These are phyloP conservation scores for Cepaea hortensis DNA, from an alignment of 2,888 invertebrate species.

Conservation along the genomic window DNA sequence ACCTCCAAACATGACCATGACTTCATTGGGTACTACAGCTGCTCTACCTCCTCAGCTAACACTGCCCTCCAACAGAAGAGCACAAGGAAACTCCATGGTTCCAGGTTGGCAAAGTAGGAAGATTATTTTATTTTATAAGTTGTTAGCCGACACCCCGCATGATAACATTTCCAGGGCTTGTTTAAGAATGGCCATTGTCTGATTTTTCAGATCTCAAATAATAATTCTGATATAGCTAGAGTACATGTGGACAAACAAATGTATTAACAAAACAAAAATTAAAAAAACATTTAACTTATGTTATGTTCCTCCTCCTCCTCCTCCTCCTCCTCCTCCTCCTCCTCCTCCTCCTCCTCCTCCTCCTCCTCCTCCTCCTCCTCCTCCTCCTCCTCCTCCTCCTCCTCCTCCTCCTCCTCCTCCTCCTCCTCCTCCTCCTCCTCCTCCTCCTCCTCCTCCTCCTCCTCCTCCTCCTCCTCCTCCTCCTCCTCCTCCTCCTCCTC, in stretches of 20 bases:
- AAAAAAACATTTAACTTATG: no score
- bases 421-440: background rate
- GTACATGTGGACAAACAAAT: no score
- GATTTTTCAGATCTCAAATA: no score
- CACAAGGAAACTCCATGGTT: background rate
- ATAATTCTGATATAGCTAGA: no score
- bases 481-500: slow-evolving; percentile 19
- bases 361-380: slow-evolving; percentile 1
- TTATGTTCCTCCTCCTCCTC: no score
- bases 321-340: no score
- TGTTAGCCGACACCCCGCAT: no score
- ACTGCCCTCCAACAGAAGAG: slow-evolving; percentile 33
- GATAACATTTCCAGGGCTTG: no score
- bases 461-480: slow-evolving; percentile 19
- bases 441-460: background rate
- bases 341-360: background rate
- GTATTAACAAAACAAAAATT: no score
- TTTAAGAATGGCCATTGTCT: no score
- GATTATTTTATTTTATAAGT: background rate
- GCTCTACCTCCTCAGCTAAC: slow-evolving; percentile 32
- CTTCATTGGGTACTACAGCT: slow-evolving; percentile 23
- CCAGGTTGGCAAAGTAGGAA: slow-evolving; percentile 34
- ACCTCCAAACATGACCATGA: slow-evolving; percentile 53
- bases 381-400: slow-evolving; percentile 3
- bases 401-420: background rate